phyloP scores from a whole-genome alignment of 2,797 vertebrate species.

The Artibeus jamaicensis region DNA sequence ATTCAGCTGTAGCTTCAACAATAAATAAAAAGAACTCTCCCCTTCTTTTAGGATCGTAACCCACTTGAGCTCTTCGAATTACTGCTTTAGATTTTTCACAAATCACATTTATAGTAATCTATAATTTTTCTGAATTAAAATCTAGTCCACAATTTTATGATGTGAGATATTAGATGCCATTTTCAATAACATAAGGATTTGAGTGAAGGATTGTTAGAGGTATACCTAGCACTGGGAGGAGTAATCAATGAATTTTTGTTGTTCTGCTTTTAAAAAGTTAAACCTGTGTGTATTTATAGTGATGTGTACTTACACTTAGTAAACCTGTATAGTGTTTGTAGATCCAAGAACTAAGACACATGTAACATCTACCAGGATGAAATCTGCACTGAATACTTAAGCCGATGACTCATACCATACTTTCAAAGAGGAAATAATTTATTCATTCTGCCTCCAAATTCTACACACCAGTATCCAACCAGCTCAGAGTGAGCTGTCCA shows the following conservation, averaged over 20 bases:
- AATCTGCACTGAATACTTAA: neutral
- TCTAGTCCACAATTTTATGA: neutral
- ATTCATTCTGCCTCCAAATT: conserved; percentile 90
- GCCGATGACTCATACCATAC: conserved; percentile 87
- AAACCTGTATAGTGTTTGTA: neutral
- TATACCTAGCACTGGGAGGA: neutral
- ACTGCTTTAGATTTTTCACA: conserved; percentile 1
- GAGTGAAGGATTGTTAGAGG: neutral
- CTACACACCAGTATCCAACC: conserved; percentile 91
- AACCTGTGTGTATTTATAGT: neutral
- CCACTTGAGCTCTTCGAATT: neutral
- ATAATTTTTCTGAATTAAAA: conserved; percentile 11
- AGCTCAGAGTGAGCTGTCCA: conserved; percentile 90
- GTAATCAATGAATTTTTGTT: neutral
- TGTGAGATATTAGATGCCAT: neutral
- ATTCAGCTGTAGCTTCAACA: neutral
- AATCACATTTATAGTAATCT: neutral
- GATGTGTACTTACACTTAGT: neutral
- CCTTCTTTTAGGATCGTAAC: neutral
- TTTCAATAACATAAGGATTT: neutral
- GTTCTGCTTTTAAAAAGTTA: neutral
- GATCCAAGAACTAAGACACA: neutral
- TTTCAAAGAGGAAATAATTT: conserved; percentile 94
- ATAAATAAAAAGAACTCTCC: neutral
- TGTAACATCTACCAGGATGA: neutral